Conservation (phyloP, 2,797 vertebrate genomes). For the Melopsittacus undulatus region DNA sequence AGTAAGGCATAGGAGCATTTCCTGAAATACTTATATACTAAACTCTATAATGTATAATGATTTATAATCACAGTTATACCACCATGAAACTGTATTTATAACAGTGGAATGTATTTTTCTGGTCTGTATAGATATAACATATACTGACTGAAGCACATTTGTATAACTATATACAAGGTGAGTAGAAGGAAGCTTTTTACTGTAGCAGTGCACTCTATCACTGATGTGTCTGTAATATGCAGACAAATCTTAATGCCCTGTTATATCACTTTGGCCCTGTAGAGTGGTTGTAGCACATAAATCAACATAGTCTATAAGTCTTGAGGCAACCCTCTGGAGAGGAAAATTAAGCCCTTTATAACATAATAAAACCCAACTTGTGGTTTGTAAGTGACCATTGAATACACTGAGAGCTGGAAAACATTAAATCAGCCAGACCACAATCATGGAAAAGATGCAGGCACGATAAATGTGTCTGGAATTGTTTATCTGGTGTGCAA, state of each 20-base stretch:
- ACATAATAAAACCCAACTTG: neutral
- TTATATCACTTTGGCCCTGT: neutral
- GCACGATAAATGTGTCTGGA: neutral
- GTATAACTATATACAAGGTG: neutral
- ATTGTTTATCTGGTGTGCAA: neutral
- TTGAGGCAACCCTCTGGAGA: neutral
- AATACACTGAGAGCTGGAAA: neutral
- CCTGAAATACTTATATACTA: neutral
- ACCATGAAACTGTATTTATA: neutral
- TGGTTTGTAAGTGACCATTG: neutral
- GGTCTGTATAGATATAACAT: neutral
- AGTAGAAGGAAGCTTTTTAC: neutral
- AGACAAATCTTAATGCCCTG: neutral
- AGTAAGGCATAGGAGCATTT: neutral
- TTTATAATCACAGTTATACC: neutral
- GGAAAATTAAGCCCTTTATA: neutral
- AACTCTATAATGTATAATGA: neutral
- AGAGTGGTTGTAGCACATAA: neutral
- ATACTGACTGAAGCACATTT: neutral
- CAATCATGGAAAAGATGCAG: neutral
- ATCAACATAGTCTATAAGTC: neutral
- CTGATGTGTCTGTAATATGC: neutral
- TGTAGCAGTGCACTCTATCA: neutral
- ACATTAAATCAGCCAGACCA: neutral
- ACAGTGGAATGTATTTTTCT: neutral